A percentile compares a stretch with the other conserved stretches of the same genome.
Evolutionary conservation across 2,888 invertebrate species (phyloP).

Genomic region (Octodonta nipae): DNA sequence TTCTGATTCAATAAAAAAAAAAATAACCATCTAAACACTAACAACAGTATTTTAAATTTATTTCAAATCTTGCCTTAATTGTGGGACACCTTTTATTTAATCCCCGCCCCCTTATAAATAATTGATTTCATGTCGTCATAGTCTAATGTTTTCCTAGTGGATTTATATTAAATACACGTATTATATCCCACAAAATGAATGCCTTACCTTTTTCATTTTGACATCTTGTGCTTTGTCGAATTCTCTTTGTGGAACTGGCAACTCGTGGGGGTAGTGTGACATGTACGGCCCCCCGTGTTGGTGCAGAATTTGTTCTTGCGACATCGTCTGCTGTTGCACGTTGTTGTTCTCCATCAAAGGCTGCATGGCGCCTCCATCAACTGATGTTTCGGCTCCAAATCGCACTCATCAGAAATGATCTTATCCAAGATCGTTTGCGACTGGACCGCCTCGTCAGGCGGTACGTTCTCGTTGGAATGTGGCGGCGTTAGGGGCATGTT

Average conservation of each 20-base stretch:
- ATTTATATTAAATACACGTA: no score
- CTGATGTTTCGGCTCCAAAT: constrained; percentile 3
- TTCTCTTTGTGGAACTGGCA: no score
- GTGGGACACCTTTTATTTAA: no score
- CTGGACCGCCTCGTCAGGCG: constrained; percentile 14
- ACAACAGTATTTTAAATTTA: no score
- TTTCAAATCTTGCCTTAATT: no score
- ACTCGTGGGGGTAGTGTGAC: no score
- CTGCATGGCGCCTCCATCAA: constrained; percentile 4
- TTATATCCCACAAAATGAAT: no score
- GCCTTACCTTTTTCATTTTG: constrained; percentile 25
- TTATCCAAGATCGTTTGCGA: neutral
- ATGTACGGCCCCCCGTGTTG: constrained; percentile 9
- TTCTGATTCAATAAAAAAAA: no score
- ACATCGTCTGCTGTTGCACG: constrained; percentile 11
- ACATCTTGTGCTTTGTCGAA: constrained; percentile 19
- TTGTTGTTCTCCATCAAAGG: constrained; percentile 11
- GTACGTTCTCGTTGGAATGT: constrained; percentile 22
- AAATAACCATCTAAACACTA: no score
- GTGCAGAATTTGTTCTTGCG: neutral
- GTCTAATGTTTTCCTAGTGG: no score
- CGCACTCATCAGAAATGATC: neutral
- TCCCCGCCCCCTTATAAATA: no score
- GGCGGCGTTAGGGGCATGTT: constrained; percentile 16
- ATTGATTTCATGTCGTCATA: no score